Evolutionary conservation across 2,113 vertebrate genomes (phyloP), one percentile per base, ranked within the genome.

Genomic region (Cavia porcellus): DNA sequence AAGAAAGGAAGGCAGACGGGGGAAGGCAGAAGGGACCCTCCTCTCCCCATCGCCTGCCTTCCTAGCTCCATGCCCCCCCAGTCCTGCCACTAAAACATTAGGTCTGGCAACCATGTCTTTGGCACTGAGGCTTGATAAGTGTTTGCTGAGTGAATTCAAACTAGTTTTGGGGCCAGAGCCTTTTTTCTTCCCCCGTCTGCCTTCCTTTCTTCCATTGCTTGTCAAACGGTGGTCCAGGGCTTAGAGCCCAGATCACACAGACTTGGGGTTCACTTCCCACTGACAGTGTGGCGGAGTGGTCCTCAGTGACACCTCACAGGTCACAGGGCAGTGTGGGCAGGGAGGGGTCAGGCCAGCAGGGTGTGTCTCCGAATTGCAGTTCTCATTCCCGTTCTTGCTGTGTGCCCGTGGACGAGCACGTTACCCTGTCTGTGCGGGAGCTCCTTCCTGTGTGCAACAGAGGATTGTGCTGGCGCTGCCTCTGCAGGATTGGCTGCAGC

Each of bases 301-400:
- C 28, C 47, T 83, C 14, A 38, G 62, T 52, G 42, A 20, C 6
- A 4, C 25, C 10, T 47, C 7, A 35, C 38, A 9, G 30, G 68
- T 32, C 42, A 25, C n/a, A 19, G 1, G 14, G 57, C 7, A 17
- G 35, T 81, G 1, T 0, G 19, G n/a, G 30, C 13, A 7, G 32
- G n/a, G 82, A 35, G 15, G 6, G 57, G 15, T 38, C 32, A 1
- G n/a, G 38, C 50, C 61, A 57, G 77, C 22, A 15, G 17, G 22
- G 42, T 1, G 0, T 64, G n/a, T 22, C 5, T 32, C n/a, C 55
- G 4, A 3, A 11, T 66, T 12, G 20, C 13, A 22, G 59, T 38
- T 64, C 45, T 64, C 20, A 17, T 79, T 83, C 47, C 7, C 1
- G 1, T 47, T 9, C 30, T 32, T 92, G 59, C 52, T 42, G 50